Evolutionary conservation across 92 coral and sea anemone genomes (phyloP), one percentile per base, ranked within the genome.

Genomic region (Blastomussa wellsi): DNA sequence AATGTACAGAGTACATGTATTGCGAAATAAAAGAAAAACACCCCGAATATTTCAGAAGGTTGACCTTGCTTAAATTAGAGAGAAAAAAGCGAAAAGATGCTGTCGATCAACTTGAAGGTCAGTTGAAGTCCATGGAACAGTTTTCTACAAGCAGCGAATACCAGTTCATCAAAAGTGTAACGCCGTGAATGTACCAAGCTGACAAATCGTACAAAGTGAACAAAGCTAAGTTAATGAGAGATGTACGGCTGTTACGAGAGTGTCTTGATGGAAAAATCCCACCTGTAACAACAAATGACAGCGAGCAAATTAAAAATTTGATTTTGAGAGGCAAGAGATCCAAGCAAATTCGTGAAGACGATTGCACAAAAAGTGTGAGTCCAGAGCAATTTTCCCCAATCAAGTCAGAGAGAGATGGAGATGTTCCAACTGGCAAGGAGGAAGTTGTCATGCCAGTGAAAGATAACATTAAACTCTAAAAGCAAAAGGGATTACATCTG

Each of bases 11-110:
- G 10, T 70, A 86, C 74, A 85, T 86, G 11, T 86, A 86, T 64
- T 79, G 89, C n/a, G 86, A 86, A 29, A 87, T 80, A 29, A 87
- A 87, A 35, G 90, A 87, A 16, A 74, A 69, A 62, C 82, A 81
- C 62, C 55, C 78, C n/a, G 82, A 88, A 52, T 88, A 82, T 68
- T 88, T 82, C 79, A 42, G 78, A 7, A 39, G 83, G 48, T 65
- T 88, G 38, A 74, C 71, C 22, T 69, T 69, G 49, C 81, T 82
- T 26, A 88, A 88, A 67, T 64, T 51, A 33, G 62, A 47, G n/a
- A 31, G 57, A 38, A 81, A 76, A 82, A 87, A 87, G 80, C 74
- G 69, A 38, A 48, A 38, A 41, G 79, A 70, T 44, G 47, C 80
- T 81, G 77, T 39, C 77, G 86, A 51, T 57, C 86, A 81, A 48